Evolutionary conservation across 2,113 vertebrate genomes (phyloP).

Genomic region (Gnathonemus echidnorhynchus): DNA sequence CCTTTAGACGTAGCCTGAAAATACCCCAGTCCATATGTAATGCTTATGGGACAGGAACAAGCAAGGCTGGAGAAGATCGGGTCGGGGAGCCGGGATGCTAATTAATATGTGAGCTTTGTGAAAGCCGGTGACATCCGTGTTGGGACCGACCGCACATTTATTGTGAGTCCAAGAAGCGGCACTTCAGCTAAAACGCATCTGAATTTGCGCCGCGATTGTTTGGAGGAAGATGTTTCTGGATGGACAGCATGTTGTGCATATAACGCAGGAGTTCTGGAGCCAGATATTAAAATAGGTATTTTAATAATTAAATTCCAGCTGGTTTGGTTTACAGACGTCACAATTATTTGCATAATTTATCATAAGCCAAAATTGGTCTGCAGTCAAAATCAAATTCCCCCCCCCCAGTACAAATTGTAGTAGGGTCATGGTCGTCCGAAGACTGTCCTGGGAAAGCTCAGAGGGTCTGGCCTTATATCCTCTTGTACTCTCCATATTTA

Average conservation of each 20-base stretch:
- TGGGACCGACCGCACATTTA: not conserved
- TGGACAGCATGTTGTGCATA: not conserved
- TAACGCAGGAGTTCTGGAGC: not conserved
- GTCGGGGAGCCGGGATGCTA: not conserved
- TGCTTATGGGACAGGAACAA: not conserved
- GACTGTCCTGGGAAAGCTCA: not conserved
- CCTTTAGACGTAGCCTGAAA: not conserved
- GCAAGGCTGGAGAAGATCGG: not conserved
- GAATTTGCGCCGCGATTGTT: not conserved
- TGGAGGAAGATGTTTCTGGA: not conserved
- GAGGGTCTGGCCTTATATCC: not conserved
- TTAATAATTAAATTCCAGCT: not conserved
- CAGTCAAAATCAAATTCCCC: not conserved
- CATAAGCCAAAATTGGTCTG: not conserved
- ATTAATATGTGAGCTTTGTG: not conserved
- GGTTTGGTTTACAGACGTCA: not conserved
- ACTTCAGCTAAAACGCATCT: not conserved
- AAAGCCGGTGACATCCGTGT: not conserved
- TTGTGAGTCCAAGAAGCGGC: not conserved
- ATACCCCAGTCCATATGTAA: not conserved
- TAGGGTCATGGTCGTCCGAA: not conserved
- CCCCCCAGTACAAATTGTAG: not conserved
- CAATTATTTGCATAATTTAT: not conserved
- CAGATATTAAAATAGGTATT: not conserved
- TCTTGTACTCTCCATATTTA: not conserved